Base-by-base conservation (phyloP, 2,888 invertebrate genomes). In the Palloptera scutellata region DNA sequence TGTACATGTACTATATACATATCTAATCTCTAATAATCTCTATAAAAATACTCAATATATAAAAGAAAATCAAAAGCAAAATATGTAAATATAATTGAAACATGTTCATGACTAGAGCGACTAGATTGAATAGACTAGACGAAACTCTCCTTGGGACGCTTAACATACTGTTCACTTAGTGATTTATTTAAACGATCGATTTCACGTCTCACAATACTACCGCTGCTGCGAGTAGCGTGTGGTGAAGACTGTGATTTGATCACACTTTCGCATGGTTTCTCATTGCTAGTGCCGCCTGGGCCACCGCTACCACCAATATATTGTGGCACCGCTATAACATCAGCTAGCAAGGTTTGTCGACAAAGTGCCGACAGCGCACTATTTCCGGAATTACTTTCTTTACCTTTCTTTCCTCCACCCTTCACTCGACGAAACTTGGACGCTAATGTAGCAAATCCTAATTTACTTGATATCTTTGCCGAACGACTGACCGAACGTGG, bases 331-430 rank as follows among this genome's bases (percentile, higher is more conserved):
- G 79, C 77, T 55, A 79, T 78, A 12, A 89, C 86, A 76, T 90
- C 89, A 12, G 93, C 91, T 5, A 92, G 84, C 4, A 93, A 84
- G 77, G 92, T 93, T 80, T 93, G 93, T 1, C 93, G 86, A 74
- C 93, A 93, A 5, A 93, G 86, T 1, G 89, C 87, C 0, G 92
- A 89, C 0, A 93, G 88, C 0, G 91, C 89, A 65, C 89, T 89
- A 76, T 87, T 86, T 53, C 68, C 42, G 75, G 82, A 85, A 42
- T 75, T 79, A 61, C 81, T 84, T 15, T 67, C 62, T 40, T 64
- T 78, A 12, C 67, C 51, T 54, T 78, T 79, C 13, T 75, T 79
- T 59, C 66, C 75, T 13, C 72, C 61, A 12, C 64, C 59, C 77
- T 87, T 87, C 0, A 88, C 87, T 70, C 88, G 87, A 2, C 88